Evolutionary conservation across 2,888 invertebrate genomes (phyloP).

Genomic region (Prenolepis imparis): DNA sequence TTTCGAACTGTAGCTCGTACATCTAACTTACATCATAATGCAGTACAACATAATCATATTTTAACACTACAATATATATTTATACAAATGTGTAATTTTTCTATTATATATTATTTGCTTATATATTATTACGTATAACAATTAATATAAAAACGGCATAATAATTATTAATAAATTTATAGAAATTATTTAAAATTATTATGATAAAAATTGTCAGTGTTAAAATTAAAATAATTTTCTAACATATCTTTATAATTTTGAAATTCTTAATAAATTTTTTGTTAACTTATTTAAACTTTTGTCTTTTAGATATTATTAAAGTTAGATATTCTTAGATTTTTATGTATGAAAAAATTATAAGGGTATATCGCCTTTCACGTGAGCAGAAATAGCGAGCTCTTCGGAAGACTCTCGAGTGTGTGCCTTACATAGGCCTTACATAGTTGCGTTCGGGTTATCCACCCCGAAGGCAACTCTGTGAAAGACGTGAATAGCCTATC

Average conservation of each 20-base stretch:
- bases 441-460: conserved; percentile 72
- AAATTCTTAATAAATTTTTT: background rate
- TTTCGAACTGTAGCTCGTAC: background rate
- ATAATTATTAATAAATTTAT: background rate
- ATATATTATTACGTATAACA: background rate
- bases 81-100: background rate
- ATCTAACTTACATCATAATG: background rate
- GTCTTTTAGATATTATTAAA: background rate
- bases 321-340: background rate
- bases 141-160: background rate
- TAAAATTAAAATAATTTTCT: background rate
- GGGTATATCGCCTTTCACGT: background rate
- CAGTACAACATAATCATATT: background rate
- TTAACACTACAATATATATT: background rate
- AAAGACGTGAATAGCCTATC: conserved; percentile 74
- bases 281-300: background rate
- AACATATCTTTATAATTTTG: too few relatives aligned
- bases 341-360: background rate
- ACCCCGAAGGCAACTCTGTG: conserved; percentile 72
- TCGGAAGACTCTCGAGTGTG: conserved; percentile 64
- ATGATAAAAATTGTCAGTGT: background rate
- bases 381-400: conserved; percentile 63
- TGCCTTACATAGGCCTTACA: conserved; percentile 36
- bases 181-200: background rate
- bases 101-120: background rate